phyloP scores from a whole-genome alignment of 2,888 invertebrate species.

The Phasia obesa region DNA sequence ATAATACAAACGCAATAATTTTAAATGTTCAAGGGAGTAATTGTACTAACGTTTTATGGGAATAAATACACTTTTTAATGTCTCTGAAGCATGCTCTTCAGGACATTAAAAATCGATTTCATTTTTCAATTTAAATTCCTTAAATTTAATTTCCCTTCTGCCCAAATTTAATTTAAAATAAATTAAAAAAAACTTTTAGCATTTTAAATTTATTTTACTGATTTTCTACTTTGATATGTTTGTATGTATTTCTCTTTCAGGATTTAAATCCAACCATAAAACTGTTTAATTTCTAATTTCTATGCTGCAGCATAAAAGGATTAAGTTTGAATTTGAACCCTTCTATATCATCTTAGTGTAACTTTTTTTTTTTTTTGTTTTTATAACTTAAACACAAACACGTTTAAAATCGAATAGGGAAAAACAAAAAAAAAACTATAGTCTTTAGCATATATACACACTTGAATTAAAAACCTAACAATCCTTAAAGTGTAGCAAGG shows the following conservation, averaged over 20 bases:
- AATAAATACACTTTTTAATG: conserved; percentile 1
- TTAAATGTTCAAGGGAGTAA: neutral
- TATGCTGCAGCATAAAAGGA: conserved; percentile 51
- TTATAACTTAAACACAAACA: conserved; percentile 41
- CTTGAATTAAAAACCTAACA: conserved; percentile 52
- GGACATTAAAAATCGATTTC: conserved; percentile 36
- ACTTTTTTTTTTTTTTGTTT: conserved; percentile 12
- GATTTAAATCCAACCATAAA: conserved; percentile 62
- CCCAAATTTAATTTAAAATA: conserved; percentile 52
- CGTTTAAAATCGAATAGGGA: conserved; percentile 4
- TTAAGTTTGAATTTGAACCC: conserved; percentile 60
- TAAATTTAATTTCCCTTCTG: conserved; percentile 44
- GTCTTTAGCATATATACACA: conserved; percentile 22
- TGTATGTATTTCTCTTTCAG: conserved; percentile 3
- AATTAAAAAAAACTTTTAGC: conserved; percentile 36
- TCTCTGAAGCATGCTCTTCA: conserved; percentile 20
- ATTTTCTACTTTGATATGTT: neutral
- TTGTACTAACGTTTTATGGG: neutral
- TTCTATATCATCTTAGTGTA: conserved; percentile 34
- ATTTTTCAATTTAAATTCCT: conserved; percentile 57
- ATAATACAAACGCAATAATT: neutral
- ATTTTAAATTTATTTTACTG: conserved; percentile 5
- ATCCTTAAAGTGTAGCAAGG: conserved; percentile 43
- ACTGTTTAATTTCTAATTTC: conserved; percentile 63
- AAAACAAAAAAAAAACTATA: conserved; percentile 18